Percentiles rank a stretch among this genome's conserved stretches.
Conservation (phyloP, 2,113 vertebrate genomes). For the Cynocephalus volans region DNA sequence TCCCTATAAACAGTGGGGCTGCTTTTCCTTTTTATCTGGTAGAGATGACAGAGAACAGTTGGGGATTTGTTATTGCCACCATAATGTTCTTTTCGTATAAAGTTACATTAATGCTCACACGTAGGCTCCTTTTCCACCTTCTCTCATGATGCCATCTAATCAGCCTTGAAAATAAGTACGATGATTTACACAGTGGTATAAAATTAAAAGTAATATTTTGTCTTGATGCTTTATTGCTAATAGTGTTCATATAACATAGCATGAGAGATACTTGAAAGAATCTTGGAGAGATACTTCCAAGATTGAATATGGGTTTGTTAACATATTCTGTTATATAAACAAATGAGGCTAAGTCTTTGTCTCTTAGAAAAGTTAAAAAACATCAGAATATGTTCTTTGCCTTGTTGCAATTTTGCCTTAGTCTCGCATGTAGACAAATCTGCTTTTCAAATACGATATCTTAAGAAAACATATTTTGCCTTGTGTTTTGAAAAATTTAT, state of each 20-base stretch:
- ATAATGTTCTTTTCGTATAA: slow-evolving; percentile 57
- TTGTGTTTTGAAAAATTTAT: neutral
- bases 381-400: neutral
- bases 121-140: neutral
- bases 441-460: neutral
- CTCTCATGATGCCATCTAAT: neutral
- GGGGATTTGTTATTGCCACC: slow-evolving; percentile 27
- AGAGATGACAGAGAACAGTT: slow-evolving; percentile 31
- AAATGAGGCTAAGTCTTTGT: neutral
- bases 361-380: slow-evolving; percentile 39
- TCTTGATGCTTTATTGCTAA: slow-evolving; percentile 46
- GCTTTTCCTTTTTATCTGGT: slow-evolving; percentile 52
- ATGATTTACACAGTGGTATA: neutral
- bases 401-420: slow-evolving; percentile 20
- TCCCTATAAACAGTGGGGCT: slow-evolving; percentile 37
- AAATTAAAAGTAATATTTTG: slow-evolving; percentile 50
- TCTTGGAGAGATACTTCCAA: neutral
- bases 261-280: neutral
- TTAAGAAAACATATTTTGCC: neutral
- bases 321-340: neutral
- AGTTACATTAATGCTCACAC: slow-evolving; percentile 4
- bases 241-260: neutral
- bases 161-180: slow-evolving; percentile 45
- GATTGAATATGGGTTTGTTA: neutral
- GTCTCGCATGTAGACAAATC: neutral